These are phyloP conservation scores for Andricus curvator DNA, from an alignment of 2,888 invertebrate genomes.

Conservation along the genomic window DNA sequence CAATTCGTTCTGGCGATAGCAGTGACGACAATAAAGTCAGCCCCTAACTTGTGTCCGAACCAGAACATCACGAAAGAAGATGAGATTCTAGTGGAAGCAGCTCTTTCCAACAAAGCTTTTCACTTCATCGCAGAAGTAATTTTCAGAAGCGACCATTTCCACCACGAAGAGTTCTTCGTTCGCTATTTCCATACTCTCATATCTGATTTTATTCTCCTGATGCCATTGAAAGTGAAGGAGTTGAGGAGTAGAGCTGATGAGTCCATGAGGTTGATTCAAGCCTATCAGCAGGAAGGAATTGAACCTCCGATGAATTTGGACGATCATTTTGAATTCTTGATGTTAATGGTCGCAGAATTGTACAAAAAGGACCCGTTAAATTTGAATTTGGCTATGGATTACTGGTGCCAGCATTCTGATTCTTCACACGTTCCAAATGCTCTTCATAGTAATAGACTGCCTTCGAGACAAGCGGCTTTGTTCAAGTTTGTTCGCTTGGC, in stretches of 20 bases:
- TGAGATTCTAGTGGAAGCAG: constrained; percentile 88
- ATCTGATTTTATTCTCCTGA: constrained; percentile 94
- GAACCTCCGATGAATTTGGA: constrained; percentile 87
- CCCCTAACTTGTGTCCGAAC: constrained; percentile 80
- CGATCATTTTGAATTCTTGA: constrained; percentile 90
- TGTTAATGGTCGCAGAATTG: constrained; percentile 88
- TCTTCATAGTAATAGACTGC: constrained; percentile 72
- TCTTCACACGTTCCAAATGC: constrained; percentile 75
- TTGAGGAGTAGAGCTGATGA: constrained; percentile 92
- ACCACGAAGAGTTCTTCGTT: constrained; percentile 89
- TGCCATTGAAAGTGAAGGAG: constrained; percentile 95
- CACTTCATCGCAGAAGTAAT: constrained; percentile 88
- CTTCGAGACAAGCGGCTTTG: constrained; percentile 87
- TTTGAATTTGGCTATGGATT: constrained; percentile 87
- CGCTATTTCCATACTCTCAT: constrained; percentile 90
- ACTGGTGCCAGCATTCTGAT: constrained; percentile 86
- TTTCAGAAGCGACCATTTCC: constrained; percentile 85
- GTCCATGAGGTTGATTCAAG: constrained; percentile 88
- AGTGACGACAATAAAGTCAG: constrained; percentile 82
- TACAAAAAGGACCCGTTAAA: constrained; percentile 87
- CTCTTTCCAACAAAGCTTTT: constrained; percentile 89
- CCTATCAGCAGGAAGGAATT: constrained; percentile 87
- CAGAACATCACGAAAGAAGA: constrained; percentile 86
- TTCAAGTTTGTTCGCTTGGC: constrained; percentile 95
- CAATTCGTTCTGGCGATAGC: constrained; percentile 87